Percentiles rank a stretch among this genome's conserved stretches.
Evolutionary conservation across 2,797 vertebrate species (phyloP).

Genomic region (Acropternis orthonyx): DNA sequence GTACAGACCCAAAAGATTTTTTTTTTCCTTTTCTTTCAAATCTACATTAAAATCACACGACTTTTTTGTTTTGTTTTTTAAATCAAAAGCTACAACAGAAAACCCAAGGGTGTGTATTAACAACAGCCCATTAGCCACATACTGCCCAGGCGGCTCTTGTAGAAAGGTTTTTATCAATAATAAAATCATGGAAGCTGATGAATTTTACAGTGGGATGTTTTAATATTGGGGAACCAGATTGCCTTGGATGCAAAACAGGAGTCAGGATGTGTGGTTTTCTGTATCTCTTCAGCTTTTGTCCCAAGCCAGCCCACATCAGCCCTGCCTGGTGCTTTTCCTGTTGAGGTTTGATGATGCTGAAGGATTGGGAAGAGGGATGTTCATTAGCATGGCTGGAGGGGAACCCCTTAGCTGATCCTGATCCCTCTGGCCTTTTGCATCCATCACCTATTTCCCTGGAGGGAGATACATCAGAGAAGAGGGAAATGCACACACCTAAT

Average conservation of each 20-base stretch:
- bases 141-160: neutral
- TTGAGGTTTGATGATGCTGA: neutral
- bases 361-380: neutral
- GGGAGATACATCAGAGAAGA: neutral
- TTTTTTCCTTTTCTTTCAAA: neutral
- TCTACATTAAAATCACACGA: neutral
- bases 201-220: neutral
- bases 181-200: neutral
- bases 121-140: neutral
- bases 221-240: neutral
- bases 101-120: neutral
- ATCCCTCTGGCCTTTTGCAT: neutral
- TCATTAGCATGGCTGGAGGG: neutral
- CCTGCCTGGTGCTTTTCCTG: neutral
- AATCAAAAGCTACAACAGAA: neutral
- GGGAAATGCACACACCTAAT: neutral
- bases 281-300: neutral
- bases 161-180: neutral
- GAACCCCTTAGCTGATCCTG: neutral
- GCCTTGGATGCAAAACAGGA: neutral
- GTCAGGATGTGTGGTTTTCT: neutral
- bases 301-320: neutral
- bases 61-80: neutral
- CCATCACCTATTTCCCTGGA: neutral
- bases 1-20: slow-evolving; percentile 4